phyloP scores from a whole-genome alignment of 2,113 vertebrate genomes.

The Crotalus helleri region DNA sequence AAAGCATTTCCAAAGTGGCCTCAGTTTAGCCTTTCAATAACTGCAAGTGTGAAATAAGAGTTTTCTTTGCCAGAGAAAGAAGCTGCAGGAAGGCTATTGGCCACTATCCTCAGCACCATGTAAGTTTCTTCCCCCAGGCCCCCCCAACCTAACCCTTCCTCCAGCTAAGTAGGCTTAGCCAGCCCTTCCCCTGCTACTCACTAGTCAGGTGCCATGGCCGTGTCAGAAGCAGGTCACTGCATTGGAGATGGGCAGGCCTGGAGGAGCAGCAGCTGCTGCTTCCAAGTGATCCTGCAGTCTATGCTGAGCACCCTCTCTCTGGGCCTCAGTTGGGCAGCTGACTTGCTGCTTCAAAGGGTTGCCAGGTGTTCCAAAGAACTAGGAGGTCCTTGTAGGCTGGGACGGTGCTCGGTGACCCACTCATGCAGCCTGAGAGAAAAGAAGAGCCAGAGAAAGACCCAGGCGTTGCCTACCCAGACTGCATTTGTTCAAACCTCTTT shows the following conservation, averaged over 20 bases:
- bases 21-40: not conserved
- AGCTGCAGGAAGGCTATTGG: not conserved
- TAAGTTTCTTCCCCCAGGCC: rapidly evolving
- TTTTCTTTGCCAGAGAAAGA: not conserved
- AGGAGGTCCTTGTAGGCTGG: not conserved
- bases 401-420: not conserved
- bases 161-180: not conserved
- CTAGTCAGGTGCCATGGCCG: conserved; percentile 28
- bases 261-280: not conserved
- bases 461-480: not conserved
- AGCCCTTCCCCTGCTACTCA: conserved; percentile 30
- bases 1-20: not conserved
- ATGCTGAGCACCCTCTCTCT: not conserved
- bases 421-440: rapidly evolving
- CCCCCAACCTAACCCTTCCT: too few relatives aligned
- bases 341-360: not conserved
- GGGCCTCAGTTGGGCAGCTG: not conserved
- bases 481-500: not conserved
- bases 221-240: not conserved
- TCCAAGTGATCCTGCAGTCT: not conserved
- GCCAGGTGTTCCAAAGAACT: not conserved
- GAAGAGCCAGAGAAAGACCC: not conserved
- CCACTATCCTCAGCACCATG: not conserved
- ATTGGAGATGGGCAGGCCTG: not conserved
- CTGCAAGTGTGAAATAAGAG: not conserved